Base-by-base conservation (phyloP, 2,113 vertebrate species). In the Tringa solitaria region DNA sequence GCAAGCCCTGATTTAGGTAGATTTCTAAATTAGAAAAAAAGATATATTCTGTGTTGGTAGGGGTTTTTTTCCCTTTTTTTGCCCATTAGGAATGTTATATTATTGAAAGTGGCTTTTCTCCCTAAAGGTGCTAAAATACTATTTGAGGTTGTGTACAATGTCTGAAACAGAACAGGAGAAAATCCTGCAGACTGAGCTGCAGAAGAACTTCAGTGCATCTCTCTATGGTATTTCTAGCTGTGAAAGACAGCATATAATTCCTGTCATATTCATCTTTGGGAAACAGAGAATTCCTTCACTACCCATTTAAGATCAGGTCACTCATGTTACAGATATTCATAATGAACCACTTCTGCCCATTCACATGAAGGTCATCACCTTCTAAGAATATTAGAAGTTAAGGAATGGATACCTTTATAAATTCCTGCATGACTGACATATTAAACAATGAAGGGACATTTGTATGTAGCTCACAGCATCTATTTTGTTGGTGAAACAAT, bases 21-120 rank as follows among this genome's bases (percentile, higher is more conserved):
- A 41, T 39, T 23, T 30, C 15, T 70, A 65, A 50, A 46, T 39
- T 37, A 67, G 43, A 17, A 91, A 57, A 39, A 57, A 18, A 11
- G 4, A 53, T 17, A 18, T 14, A n/a, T 28, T 65, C 30, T 73
- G 5, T 61, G 19, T 51, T 83, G 11, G 6, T 30, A 45, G 27
- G 27, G 22, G 1, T 0, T 1, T 28, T 56, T 70, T 21, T 2
- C 8, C 3, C 13, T 12, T 81, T 15, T 7, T 89, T 90, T 77
- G 43, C 23, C 24, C 16, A 35, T 79, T 64, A 24, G 37, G 23
- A 84, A 60, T n/a, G 27, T 26, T 78, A 8, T 57, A 11, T 30
- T 81, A n/a, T 12, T 4, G 41, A 53, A 76, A 79, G 13, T 33
- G 12, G 1, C 1, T 90, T 65, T 79, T 19, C 2, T 19, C 4